A percentile compares a stretch with the other conserved stretches of the same genome.
phyloP scores from a whole-genome alignment of 1,140 invertebrate species.

The Stratiolaelaps scimitus region DNA sequence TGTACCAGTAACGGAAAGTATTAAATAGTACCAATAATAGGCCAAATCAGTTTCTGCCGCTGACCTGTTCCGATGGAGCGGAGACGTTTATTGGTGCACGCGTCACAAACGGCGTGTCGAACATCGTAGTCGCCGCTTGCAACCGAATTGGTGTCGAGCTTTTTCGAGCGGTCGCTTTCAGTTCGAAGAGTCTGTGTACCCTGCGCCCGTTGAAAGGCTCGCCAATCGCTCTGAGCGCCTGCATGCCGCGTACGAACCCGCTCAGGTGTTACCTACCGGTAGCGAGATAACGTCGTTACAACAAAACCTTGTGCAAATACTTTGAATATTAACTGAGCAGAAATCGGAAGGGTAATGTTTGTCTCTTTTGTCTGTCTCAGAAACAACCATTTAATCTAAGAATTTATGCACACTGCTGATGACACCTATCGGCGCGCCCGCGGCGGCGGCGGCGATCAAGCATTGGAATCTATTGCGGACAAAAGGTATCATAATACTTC shows the following conservation, averaged over 20 bases:
- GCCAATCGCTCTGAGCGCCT: constrained; percentile 13
- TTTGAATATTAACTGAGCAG: no score
- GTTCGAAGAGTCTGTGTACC: background rate
- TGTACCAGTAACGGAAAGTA: background rate
- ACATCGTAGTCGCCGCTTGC: constrained; percentile 21
- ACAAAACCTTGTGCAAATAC: no score
- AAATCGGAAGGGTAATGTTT: no score
- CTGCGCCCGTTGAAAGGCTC: background rate
- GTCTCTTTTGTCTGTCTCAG: no score
- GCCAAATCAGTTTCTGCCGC: background rate
- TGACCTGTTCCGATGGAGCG: constrained; percentile 16
- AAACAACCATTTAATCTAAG: no score
- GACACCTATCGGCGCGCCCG: no score
- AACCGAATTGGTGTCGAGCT: constrained; percentile 1
- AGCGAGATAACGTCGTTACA: no score
- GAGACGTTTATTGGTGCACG: background rate
- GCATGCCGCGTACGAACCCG: constrained; percentile 3
- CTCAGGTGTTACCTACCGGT: background rate
- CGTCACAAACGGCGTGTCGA: constrained; percentile 15
- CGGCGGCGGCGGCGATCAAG: no score
- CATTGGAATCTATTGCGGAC: no score
- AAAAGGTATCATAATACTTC: no score
- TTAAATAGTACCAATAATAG: background rate
- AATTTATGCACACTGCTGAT: no score
- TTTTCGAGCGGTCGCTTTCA: background rate